Conservation (phyloP, 2,888 invertebrate species). For the Drosophila ustulata region DNA sequence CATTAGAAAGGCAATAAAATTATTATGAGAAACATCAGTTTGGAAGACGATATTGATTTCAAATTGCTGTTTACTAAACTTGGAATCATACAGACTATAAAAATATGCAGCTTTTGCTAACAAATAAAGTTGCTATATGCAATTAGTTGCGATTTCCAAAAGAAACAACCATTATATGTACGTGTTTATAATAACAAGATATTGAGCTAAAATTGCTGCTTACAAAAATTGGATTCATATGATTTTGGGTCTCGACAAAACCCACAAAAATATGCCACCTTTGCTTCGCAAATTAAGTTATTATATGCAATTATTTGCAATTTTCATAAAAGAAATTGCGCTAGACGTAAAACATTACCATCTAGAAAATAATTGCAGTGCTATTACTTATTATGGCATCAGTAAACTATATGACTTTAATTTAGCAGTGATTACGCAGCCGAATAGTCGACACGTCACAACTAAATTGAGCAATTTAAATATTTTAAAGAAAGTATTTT, state of each 20-base stretch:
- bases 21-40: no score
- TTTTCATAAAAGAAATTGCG: background rate
- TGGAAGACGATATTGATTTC: background rate
- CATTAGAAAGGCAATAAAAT: no score
- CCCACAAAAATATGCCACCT: background rate
- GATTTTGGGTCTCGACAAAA: no score
- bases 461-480: constrained; percentile 1
- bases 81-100: no score
- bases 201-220: no score
- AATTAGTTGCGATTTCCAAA: background rate
- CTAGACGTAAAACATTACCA: background rate
- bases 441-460: no score
- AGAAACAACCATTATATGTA: no score
- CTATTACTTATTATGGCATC: background rate
- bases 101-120: background rate
- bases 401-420: background rate
- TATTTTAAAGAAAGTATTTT: background rate
- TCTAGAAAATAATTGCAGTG: background rate
- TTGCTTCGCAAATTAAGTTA: background rate
- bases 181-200: no score
- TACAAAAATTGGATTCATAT: no score
- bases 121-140: background rate
- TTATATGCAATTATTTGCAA: background rate
- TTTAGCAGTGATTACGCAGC: no score
- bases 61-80: no score